Conservation (phyloP, 1,140 invertebrate species). For the silkworm (Bombyx mori) region DNA sequence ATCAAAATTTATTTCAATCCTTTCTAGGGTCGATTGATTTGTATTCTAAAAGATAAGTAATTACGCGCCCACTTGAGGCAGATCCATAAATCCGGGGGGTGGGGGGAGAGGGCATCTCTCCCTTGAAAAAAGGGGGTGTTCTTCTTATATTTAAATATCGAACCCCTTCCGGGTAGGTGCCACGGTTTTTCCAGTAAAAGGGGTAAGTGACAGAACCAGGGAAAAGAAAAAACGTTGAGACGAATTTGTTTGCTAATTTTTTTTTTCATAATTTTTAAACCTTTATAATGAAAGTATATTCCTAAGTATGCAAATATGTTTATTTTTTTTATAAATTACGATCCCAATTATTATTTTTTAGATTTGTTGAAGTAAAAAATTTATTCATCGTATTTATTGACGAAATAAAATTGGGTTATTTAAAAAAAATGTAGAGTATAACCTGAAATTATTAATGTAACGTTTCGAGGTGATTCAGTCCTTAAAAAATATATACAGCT, state of each 20-base stretch:
- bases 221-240: conserved; percentile 31
- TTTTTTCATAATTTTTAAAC: too few species aligned
- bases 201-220: conserved; percentile 68
- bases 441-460: too few species aligned
- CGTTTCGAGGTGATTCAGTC: too few species aligned
- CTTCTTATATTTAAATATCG: conserved; percentile 71
- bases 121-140: conserved; percentile 65
- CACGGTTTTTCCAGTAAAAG: conserved; percentile 70
- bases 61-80: conserved; percentile 56
- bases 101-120: conserved; percentile 25
- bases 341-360: too few species aligned
- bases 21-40: conserved; percentile 59
- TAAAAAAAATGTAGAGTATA: too few species aligned
- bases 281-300: too few species aligned
- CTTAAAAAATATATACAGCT: too few species aligned
- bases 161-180: conserved; percentile 68
- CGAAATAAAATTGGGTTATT: too few species aligned
- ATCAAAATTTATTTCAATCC: conserved; percentile 14
- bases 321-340: too few species aligned
- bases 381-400: too few species aligned
- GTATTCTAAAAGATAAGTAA: conserved; percentile 68
- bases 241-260: conserved; percentile 10
- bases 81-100: conserved; percentile 65
- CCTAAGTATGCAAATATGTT: too few species aligned
- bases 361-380: too few species aligned